phyloP scores from a whole-genome alignment of 1,140 invertebrate genomes.

The Plectrocnemia conspersa region DNA sequence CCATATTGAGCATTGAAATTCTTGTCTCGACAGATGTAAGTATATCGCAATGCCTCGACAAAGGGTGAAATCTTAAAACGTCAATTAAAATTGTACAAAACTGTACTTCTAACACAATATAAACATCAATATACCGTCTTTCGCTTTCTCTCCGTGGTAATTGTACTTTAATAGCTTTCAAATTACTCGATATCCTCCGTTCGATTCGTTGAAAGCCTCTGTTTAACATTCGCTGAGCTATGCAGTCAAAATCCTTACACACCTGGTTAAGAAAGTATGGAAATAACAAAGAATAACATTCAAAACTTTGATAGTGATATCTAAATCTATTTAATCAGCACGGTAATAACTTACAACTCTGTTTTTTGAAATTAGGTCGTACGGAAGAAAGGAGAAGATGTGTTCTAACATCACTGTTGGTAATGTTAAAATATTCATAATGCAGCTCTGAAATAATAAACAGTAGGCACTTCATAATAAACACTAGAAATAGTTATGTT shows the following conservation, averaged over 20 bases:
- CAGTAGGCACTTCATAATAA: background rate
- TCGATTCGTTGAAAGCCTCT: conserved; percentile 78
- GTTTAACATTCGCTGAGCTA: conserved; percentile 71
- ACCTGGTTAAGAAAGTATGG: conserved; percentile 56
- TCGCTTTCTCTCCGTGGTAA: conserved; percentile 86
- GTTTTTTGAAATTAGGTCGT: conserved; percentile 75
- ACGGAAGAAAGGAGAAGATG: conserved; percentile 70
- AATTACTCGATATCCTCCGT: conserved; percentile 66
- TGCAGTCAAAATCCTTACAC: conserved; percentile 72
- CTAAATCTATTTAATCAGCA: conserved; percentile 8
- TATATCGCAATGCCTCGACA: conserved; percentile 83
- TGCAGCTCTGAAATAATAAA: background rate
- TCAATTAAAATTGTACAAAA: conserved; percentile 4
- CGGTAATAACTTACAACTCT: conserved; percentile 62
- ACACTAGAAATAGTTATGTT: too few species aligned
- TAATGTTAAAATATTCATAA: conserved; percentile 56
- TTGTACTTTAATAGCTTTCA: conserved; percentile 74
- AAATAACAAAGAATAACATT: conserved; percentile 3
- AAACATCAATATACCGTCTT: conserved; percentile 51
- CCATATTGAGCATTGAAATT: conserved; percentile 88
- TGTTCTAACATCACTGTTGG: conserved; percentile 75
- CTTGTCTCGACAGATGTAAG: conserved; percentile 86
- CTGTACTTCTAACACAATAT: background rate
- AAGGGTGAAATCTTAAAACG: conserved; percentile 62
- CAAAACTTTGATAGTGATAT: background rate